Evolutionary conservation across 2,888 invertebrate species (phyloP), one percentile per base, ranked within the genome.

Genomic region (Drosophila macrothrix): DNA sequence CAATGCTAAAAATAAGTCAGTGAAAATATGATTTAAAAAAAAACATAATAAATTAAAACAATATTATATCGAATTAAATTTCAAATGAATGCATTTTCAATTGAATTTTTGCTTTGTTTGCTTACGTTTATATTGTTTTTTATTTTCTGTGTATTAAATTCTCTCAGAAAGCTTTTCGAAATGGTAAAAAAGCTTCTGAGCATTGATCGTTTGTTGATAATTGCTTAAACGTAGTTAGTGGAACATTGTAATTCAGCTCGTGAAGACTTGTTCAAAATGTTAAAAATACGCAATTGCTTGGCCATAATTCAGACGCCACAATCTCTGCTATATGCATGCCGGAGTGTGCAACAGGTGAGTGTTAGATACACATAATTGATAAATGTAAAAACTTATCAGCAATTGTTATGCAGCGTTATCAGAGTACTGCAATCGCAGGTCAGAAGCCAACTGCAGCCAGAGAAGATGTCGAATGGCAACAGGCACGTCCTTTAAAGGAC

Each of bases 401-500:
- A 5, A 10, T 33, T 3, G 4, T 55, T 35, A 5, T 67, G 1
- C 25, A 86, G 87, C 81, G 85, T 4, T 68, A 63, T 56, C 85
- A 84, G 70, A 77, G 76, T 6, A 84, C 60, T 64, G 64, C 63
- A 29, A 73, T 82, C 2, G 33, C 67, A 19, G 60, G 31, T 3
- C 67, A 59, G 49, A 62, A 64, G 6, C 22, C 31, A 22, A 19
- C 0, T 2, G 50, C 6, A 4, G 33, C 29, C 22, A 52, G 60
- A 39, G 29, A 69, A n/a, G 71, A 75, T 29, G 46, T 39, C 0
- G 91, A 90, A 46, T 92, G 91, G 92, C 54, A 85, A 33, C 67
- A 76, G 49, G 92, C 92, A 0, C 81, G 84, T 1, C 83, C 91
- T 0, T 92, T 69, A 43, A 35, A 81, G 9, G 78, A 91, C 10